A percentile compares a stretch with the other conserved stretches of the same genome.
phyloP scores from a whole-genome alignment of 1,140 invertebrate genomes.

The Penaeus vannamei region DNA sequence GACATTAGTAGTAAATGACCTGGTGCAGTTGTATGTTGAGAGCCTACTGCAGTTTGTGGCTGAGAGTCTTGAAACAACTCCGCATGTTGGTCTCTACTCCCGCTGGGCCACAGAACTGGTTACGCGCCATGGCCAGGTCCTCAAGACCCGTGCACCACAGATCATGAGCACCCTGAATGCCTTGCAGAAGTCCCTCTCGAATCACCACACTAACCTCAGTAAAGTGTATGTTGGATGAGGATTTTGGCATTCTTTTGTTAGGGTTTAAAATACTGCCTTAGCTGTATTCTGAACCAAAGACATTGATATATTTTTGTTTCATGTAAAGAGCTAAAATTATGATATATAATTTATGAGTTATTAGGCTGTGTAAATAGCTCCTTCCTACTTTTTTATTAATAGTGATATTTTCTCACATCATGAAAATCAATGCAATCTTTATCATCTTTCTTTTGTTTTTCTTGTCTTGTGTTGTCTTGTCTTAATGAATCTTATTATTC shows the following conservation, averaged over 20 bases:
- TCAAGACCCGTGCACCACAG: slow-evolving; percentile 72
- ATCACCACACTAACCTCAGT: slow-evolving; percentile 85
- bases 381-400: too few species aligned
- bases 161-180: slow-evolving; percentile 79
- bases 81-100: slow-evolving; percentile 91
- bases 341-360: too few species aligned
- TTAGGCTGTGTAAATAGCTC: too few species aligned
- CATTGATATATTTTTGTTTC: too few species aligned
- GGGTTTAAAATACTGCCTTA: too few species aligned
- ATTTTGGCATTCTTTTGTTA: too few species aligned
- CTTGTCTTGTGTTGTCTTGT: too few species aligned
- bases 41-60: slow-evolving; percentile 82
- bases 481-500: neutral
- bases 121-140: slow-evolving; percentile 76
- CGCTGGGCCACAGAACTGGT: slow-evolving; percentile 83
- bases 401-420: too few species aligned
- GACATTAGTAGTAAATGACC: slow-evolving; percentile 79
- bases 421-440: too few species aligned
- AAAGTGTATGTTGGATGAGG: slow-evolving; percentile 82
- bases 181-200: slow-evolving; percentile 85
- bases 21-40: slow-evolving; percentile 84
- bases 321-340: too few species aligned
- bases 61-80: slow-evolving; percentile 80
- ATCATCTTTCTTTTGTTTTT: too few species aligned
- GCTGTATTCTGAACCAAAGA: too few species aligned